These are phyloP conservation scores for Anguilla rostrata DNA, from an alignment of 2,113 vertebrate species.

Conservation along the genomic window DNA sequence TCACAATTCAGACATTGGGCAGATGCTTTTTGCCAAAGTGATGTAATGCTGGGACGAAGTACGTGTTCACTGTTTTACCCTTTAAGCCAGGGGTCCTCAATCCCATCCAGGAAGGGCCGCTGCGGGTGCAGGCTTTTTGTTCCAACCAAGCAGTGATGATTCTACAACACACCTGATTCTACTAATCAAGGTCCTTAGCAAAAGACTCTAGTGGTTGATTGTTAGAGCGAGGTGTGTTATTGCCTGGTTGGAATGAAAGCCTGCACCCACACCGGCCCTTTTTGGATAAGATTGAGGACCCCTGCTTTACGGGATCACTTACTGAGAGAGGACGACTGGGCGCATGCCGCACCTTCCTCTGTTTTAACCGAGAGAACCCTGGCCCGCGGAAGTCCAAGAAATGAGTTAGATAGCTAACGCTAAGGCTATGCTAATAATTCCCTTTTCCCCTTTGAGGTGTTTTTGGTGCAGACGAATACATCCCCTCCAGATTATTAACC, in stretches of 20 bases:
- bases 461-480: background rate
- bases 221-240: too few species aligned
- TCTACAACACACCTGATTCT: too few species aligned
- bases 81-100: slow-evolving; percentile 18
- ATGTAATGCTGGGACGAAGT: slow-evolving; percentile 32
- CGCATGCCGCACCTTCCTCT: slow-evolving; percentile 2
- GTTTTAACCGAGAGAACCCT: background rate
- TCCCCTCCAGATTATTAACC: background rate
- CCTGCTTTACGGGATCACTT: slow-evolving; percentile 24
- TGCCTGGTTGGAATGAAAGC: too few species aligned
- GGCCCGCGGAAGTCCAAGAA: background rate
- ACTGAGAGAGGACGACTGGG: slow-evolving; percentile 42
- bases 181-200: too few species aligned
- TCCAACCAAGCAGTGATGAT: too few species aligned
- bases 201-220: too few species aligned
- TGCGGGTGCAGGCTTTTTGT: too few species aligned
- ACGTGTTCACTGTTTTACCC: slow-evolving; percentile 15
- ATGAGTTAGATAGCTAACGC: background rate
- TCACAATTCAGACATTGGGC: too few species aligned
- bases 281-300: too few species aligned
- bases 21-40: too few species aligned
- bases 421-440: background rate
- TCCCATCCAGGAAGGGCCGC: too few species aligned
- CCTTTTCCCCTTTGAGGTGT: background rate
- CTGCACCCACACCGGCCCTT: too few species aligned